Percentiles rank a stretch among this genome's conserved stretches.
phyloP scores from a whole-genome alignment of 2,888 invertebrate genomes.

The Neoscelio sp. region DNA sequence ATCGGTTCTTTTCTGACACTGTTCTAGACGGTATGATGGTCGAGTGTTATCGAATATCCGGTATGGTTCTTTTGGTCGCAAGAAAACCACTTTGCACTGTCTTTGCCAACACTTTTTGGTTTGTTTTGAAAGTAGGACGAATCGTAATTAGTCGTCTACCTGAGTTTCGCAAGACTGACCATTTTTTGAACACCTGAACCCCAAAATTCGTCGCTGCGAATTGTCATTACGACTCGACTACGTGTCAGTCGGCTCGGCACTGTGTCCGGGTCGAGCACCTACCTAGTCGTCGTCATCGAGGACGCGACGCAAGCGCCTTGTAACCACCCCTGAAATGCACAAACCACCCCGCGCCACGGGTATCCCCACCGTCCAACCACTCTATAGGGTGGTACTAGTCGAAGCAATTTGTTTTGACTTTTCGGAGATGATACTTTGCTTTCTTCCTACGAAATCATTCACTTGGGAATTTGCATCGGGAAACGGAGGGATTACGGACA shows the following conservation, averaged over 20 bases:
- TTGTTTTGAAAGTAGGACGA: too few species aligned
- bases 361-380: constrained; percentile 30
- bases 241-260: constrained; percentile 72
- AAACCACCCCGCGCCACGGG: constrained; percentile 59
- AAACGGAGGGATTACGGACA: too few species aligned
- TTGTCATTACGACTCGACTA: constrained; percentile 62
- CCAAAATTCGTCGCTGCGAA: constrained; percentile 2
- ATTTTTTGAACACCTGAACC: constrained; percentile 18
- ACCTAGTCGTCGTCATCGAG: constrained; percentile 79
- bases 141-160: too few species aligned
- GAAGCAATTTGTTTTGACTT: constrained; percentile 58
- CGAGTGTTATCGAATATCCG: too few species aligned
- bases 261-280: constrained; percentile 81
- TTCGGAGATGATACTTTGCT: constrained; percentile 46
- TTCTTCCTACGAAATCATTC: background rate
- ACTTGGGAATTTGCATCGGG: too few species aligned
- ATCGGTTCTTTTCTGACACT: too few species aligned
- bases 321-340: constrained; percentile 71
- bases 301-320: constrained; percentile 81
- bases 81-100: constrained; percentile 12
- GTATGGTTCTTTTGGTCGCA: too few species aligned
- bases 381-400: constrained; percentile 59
- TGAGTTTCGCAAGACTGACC: background rate
- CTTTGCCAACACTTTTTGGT: too few species aligned
- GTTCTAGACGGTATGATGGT: too few species aligned